A percentile compares a stretch with the other conserved stretches of the same genome.
Evolutionary conservation across 2,797 vertebrate species (phyloP).

Genomic region (Pipistrellus pygmaeus): DNA sequence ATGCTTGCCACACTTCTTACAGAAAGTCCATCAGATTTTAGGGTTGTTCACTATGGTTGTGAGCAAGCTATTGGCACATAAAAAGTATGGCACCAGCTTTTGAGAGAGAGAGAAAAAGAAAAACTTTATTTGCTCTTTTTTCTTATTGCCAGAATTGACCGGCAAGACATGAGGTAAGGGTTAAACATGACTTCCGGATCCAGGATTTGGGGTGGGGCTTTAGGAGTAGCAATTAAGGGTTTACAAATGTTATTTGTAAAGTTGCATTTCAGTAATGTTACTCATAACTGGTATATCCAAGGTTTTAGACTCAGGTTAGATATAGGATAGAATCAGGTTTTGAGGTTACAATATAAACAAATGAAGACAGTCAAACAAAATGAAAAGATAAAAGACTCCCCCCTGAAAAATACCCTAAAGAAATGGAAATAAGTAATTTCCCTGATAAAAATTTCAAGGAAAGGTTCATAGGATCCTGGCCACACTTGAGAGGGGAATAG

Average conservation of each 20-base stretch:
- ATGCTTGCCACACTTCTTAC: too few species aligned
- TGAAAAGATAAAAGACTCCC: not conserved
- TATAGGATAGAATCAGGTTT: not conserved
- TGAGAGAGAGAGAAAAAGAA: not conserved
- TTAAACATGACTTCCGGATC: not conserved
- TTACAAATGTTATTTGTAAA: not conserved
- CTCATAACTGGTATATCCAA: not conserved
- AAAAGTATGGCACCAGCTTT: not conserved
- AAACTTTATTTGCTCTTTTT: not conserved
- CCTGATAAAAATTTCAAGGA: not conserved
- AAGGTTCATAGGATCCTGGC: not conserved
- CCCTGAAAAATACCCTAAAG: not conserved
- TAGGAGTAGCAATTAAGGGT: not conserved
- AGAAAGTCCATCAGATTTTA: too few species aligned
- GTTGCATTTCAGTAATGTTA: not conserved
- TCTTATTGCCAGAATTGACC: not conserved
- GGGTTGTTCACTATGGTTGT: too few species aligned
- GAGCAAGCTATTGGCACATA: too few species aligned
- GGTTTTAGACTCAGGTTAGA: not conserved
- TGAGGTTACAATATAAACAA: not conserved
- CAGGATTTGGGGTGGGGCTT: not conserved
- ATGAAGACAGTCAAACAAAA: not conserved
- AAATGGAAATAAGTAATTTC: not conserved
- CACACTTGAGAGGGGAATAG: not conserved
- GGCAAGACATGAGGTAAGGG: not conserved